These are phyloP conservation scores for Pangasius macronema DNA, from an alignment of 2,797 vertebrate species.

Conservation along the genomic window DNA sequence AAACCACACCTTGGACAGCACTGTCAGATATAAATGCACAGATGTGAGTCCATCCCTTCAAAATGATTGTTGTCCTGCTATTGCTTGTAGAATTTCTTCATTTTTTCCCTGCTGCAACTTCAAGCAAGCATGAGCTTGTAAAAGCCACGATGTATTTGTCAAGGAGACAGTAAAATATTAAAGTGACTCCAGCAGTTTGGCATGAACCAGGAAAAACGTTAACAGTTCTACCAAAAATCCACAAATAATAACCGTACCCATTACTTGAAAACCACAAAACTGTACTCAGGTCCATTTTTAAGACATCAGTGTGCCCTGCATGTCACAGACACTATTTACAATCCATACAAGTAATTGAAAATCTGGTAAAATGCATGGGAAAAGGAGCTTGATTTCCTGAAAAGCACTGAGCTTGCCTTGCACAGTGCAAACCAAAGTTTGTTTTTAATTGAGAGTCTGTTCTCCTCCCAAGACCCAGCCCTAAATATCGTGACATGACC, in stretches of 20 bases:
- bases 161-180: slow-evolving; percentile 25
- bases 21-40: slow-evolving; percentile 18
- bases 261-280: slow-evolving; percentile 37
- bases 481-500: slow-evolving; percentile 27
- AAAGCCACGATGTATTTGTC: background rate
- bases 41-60: background rate
- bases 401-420: slow-evolving; percentile 14
- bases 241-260: slow-evolving; percentile 4
- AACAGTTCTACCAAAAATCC: slow-evolving; percentile 27
- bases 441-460: slow-evolving; percentile 22
- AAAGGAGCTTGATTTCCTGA: slow-evolving; percentile 23
- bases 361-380: background rate
- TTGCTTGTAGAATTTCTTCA: background rate
- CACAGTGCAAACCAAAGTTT: background rate
- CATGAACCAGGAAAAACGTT: slow-evolving; percentile 3
- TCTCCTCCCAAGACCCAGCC: background rate
- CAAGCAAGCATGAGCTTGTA: slow-evolving; percentile 15
- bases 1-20: slow-evolving; percentile 41
- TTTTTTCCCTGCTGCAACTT: background rate
- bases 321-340: slow-evolving; percentile 12
- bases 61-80: background rate
- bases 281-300: slow-evolving; percentile 1
- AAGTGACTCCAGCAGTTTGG: slow-evolving; percentile 24
- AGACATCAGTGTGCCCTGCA: background rate
- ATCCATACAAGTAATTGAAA: slow-evolving; percentile 12